phyloP scores from a whole-genome alignment of 53 echinoderm and acorn worm species.

The Stichopus horrens region DNA sequence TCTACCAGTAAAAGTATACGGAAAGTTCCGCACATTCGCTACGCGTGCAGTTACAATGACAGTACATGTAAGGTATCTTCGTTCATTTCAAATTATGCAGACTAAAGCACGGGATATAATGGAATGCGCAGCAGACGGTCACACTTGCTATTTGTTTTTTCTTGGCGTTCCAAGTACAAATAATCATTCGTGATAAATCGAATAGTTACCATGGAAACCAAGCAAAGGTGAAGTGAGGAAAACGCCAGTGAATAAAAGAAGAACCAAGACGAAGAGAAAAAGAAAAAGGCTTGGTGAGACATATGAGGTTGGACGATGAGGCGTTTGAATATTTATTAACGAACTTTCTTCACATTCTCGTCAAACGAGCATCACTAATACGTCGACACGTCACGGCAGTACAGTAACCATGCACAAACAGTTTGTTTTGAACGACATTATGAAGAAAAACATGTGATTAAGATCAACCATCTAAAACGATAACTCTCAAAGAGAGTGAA shows the following conservation, averaged over 20 bases:
- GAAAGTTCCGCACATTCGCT: no score
- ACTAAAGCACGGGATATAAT: no score
- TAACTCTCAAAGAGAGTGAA: neutral
- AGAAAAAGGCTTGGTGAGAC: neutral
- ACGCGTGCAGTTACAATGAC: no score
- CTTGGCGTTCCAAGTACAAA: neutral
- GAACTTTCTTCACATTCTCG: conserved; percentile 17
- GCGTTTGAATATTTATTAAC: neutral
- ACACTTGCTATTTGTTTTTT: neutral
- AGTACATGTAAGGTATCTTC: no score
- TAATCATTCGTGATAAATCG: no score
- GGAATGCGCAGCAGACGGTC: no score
- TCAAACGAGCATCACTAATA: conserved; percentile 24
- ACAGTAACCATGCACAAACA: conserved; percentile 18
- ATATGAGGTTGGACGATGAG: neutral
- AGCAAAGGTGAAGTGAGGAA: neutral
- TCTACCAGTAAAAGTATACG: no score
- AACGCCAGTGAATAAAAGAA: neutral
- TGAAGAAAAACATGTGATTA: conserved; percentile 3
- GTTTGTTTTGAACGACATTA: conserved; percentile 42
- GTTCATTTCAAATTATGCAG: no score
- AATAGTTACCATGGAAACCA: neutral
- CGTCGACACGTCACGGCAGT: conserved; percentile 31
- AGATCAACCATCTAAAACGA: neutral
- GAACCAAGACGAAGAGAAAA: neutral